Evolutionary conservation across 2,888 invertebrate species (phyloP).

Genomic region (Aethes cnicana): DNA sequence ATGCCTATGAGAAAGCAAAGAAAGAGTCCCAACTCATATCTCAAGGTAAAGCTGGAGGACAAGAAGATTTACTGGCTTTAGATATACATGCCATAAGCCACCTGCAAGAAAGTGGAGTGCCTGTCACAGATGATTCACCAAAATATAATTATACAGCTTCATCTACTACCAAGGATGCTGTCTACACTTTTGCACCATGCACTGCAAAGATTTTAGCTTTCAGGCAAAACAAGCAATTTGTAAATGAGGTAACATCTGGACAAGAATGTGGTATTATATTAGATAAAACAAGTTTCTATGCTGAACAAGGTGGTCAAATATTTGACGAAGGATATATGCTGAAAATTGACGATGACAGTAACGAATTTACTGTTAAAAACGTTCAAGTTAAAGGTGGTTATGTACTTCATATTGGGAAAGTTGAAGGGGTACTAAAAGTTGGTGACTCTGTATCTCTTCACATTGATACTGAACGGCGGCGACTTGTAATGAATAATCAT

Average conservation of each 20-base stretch:
- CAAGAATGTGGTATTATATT: constrained; percentile 96
- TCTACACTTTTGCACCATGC: constrained; percentile 89
- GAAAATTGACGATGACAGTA: constrained; percentile 91
- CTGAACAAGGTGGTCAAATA: constrained; percentile 99
- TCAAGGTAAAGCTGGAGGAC: constrained; percentile 91
- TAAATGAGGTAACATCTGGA: constrained; percentile 89
- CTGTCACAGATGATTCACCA: constrained; percentile 93
- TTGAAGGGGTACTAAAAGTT: constrained; percentile 91
- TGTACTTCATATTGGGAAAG: constrained; percentile 94
- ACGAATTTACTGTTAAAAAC: constrained; percentile 95
- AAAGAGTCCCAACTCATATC: constrained; percentile 94
- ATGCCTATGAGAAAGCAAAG: constrained; percentile 94
- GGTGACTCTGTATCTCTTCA: constrained; percentile 92
- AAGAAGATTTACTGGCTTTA: constrained; percentile 92
- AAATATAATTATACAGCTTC: constrained; percentile 94
- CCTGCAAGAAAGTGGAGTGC: constrained; percentile 88
- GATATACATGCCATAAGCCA: constrained; percentile 98
- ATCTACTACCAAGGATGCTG: constrained; percentile 84
- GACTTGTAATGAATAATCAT: constrained; percentile 99
- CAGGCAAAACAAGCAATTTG: constrained; percentile 91
- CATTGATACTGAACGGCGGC: constrained; percentile 92
- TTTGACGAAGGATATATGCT: constrained; percentile 96
- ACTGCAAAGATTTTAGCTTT: constrained; percentile 91
- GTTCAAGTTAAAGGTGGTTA: constrained; percentile 98
- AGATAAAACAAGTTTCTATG: constrained; percentile 97